phyloP scores from a whole-genome alignment of 2,888 invertebrate species.

The Callimorpha dominula region DNA sequence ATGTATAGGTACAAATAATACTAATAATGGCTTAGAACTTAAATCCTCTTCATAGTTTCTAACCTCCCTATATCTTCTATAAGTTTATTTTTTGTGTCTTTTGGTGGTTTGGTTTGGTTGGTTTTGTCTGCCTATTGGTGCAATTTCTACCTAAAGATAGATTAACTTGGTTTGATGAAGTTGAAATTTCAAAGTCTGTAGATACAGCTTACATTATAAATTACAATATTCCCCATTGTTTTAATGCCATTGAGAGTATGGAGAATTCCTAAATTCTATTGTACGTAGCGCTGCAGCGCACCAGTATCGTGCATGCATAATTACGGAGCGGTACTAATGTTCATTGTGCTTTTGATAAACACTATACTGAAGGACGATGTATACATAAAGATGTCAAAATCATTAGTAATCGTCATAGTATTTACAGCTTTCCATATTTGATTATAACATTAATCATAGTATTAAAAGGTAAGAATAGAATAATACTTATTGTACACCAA shows the following conservation, averaged over 20 bases:
- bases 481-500: no score
- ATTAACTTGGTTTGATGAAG: conserved; percentile 33
- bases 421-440: no score
- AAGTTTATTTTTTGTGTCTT: no score
- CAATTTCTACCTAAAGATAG: conserved; percentile 21
- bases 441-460: no score
- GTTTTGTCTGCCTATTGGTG: not conserved
- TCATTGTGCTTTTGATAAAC: conserved; percentile 66
- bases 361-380: conserved; percentile 22
- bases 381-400: not conserved
- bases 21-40: no score
- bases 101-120: no score
- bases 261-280: conserved; percentile 76
- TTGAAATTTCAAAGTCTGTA: conserved; percentile 46
- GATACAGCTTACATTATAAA: conserved; percentile 49
- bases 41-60: not conserved
- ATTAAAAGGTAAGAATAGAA: no score
- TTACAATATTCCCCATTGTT: conserved; percentile 67
- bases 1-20: no score
- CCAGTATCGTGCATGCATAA: conserved; percentile 70
- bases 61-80: not conserved
- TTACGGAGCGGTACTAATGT: conserved; percentile 52
- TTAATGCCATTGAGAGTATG: conserved; percentile 58
- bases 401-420: not conserved
- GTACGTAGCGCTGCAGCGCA: conserved; percentile 54